These are phyloP conservation scores for Hirundo rustica DNA, from an alignment of 2,797 vertebrate species.

Conservation along the genomic window DNA sequence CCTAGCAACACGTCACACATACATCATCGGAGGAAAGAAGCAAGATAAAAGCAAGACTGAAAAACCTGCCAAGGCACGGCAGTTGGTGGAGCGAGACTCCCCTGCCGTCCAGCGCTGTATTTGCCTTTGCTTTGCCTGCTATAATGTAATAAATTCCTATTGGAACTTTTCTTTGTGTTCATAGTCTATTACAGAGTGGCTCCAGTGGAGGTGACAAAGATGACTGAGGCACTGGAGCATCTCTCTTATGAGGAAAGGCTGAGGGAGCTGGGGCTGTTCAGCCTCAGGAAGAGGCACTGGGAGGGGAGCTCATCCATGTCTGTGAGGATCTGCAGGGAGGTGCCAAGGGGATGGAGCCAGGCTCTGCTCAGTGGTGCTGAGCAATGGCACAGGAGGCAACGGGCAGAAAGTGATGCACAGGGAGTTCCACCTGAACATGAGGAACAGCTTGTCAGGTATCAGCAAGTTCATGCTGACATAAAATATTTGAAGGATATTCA, in stretches of 20 bases:
- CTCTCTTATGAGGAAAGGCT: not conserved
- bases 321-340: not conserved
- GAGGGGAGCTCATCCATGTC: not conserved
- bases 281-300: not conserved
- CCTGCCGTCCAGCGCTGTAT: no score
- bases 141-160: no score
- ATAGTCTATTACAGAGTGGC: no score
- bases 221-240: not conserved
- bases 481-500: not conserved
- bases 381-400: not conserved
- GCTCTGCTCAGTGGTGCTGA: not conserved
- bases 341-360: not conserved
- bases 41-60: no score
- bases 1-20: no score
- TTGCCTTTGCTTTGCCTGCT: no score
- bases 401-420: not conserved
- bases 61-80: no score
- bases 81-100: no score
- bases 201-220: not conserved
- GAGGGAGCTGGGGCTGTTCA: not conserved
- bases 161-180: no score
- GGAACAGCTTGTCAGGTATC: not conserved
- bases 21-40: no score
- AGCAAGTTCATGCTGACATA: not conserved
- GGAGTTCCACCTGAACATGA: not conserved